phyloP scores from a whole-genome alignment of 2,888 invertebrate genomes.

The Andrena camellia region DNA sequence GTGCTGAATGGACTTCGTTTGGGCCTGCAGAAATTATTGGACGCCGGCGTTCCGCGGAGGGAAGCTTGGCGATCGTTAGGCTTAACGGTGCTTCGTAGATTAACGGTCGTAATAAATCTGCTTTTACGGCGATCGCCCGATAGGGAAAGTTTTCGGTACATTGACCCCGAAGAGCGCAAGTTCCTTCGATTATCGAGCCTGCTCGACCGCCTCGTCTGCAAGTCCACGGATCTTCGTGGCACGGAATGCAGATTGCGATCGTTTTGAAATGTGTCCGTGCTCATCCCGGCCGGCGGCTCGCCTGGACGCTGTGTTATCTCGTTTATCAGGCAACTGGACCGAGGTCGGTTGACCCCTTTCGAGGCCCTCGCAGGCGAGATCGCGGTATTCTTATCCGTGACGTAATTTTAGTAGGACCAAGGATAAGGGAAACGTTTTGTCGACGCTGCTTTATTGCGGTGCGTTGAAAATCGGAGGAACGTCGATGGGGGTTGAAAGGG shows the following conservation, averaged over 20 bases:
- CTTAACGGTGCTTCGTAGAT: no score
- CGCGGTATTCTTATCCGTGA: constrained; percentile 29
- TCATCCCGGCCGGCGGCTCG: not conserved
- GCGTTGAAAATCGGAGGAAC: not conserved
- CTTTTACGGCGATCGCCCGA: not conserved
- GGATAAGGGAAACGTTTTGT: not conserved
- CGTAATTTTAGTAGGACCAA: constrained; percentile 22
- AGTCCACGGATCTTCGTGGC: not conserved
- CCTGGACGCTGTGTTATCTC: constrained; percentile 6
- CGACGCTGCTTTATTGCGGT: not conserved
- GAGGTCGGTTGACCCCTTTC: constrained; percentile 39
- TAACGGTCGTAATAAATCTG: no score
- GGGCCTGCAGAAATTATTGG: not conserved
- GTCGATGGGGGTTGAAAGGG: not conserved
- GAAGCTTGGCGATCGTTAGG: no score
- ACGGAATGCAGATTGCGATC: not conserved
- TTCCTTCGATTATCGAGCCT: not conserved
- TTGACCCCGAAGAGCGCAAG: constrained; percentile 24
- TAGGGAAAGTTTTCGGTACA: constrained; percentile 39
- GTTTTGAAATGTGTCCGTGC: not conserved
- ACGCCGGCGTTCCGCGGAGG: not conserved
- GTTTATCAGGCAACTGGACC: constrained; percentile 2
- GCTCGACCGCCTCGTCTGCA: not conserved
- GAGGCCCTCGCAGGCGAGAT: constrained; percentile 12
- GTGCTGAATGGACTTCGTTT: not conserved